Evolutionary conservation across 2,888 invertebrate genomes (phyloP).

Genomic region (Eilema sororculum): DNA sequence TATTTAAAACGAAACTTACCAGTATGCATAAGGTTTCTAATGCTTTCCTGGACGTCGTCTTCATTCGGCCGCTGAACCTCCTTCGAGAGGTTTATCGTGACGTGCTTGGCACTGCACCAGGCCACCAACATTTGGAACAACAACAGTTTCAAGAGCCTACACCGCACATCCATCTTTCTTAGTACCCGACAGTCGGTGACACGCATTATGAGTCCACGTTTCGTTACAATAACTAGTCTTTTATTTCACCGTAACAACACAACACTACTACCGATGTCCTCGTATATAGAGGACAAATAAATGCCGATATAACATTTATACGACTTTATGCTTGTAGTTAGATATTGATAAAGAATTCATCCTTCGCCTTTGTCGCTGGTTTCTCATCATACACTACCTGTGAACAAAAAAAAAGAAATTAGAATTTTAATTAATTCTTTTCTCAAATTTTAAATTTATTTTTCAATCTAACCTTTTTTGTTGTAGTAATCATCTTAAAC

Average conservation of each 20-base stretch:
- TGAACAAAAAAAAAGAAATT: constrained; percentile 57
- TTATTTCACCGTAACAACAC: constrained; percentile 45
- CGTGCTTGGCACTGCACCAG: constrained; percentile 78
- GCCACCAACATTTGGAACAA: constrained; percentile 79
- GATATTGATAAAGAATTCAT: constrained; percentile 74
- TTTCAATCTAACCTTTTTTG: constrained; percentile 18
- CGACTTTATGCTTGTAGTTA: constrained; percentile 80
- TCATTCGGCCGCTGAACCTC: constrained; percentile 58
- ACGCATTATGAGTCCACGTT: constrained; percentile 68
- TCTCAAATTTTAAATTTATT: constrained; percentile 5
- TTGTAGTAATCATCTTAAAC: not conserved
- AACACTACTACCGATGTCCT: constrained; percentile 49
- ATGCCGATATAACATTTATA: constrained; percentile 54
- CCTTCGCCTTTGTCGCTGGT: constrained; percentile 68
- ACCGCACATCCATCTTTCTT: constrained; percentile 79
- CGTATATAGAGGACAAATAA: constrained; percentile 34
- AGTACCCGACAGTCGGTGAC: constrained; percentile 69
- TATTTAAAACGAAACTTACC: constrained; percentile 64
- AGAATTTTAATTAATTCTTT: not conserved
- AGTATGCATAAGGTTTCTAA: constrained; percentile 77
- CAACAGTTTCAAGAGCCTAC: constrained; percentile 78
- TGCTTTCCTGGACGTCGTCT: constrained; percentile 72
- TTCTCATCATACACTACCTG: constrained; percentile 83
- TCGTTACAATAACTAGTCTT: constrained; percentile 45
- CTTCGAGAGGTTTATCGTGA: constrained; percentile 63